Evolutionary conservation across 2,113 vertebrate species (phyloP), one percentile per base, ranked within the genome.

Genomic region (Beaufortia kweichowensis): DNA sequence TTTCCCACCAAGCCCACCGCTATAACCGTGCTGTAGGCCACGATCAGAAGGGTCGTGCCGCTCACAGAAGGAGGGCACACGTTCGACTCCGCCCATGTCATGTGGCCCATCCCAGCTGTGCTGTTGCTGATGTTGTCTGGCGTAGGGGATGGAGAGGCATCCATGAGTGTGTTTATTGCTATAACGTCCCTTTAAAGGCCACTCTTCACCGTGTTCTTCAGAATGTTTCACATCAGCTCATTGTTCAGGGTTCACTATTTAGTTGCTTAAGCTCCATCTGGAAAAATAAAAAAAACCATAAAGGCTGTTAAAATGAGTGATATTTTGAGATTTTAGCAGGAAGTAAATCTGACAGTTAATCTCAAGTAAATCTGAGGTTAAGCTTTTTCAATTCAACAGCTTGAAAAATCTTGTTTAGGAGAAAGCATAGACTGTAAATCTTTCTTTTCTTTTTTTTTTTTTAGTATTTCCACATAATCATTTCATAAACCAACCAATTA

Each of bases 1-100:
- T 99, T 99, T 35, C 97, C 97, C 14, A 98, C 88, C 67, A 99
- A 86, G 1, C 96, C 96, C 64, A 98, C 83, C 0, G 95, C 81
- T 26, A 95, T 92, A 43, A 96, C 92, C 0, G 93, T 72, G 69
- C 95, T 94, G 76, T 98, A 99, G 0, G 92, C 94, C 0, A 93
- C 85, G 26, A 95, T 92, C 24, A 98, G 89, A 79, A 97, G 93
- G n/a, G 91, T 88, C 60, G 93, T 92, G 65, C 92, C 88, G 3
- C 93, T 91, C 0, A 92, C 63, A 0, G 94, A 93, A 48, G 92
- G 88, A 4, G 90, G 89, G 76, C 97, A 99, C 56, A 90, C 87
- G 15, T 93, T 92, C 0, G 70, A 48, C 11, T 64, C 68, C 0
- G 85, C 79, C 88, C 84, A 88, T 73, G 70, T 43, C 24, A 9